These are phyloP conservation scores for Elgaria multicarinata DNA, from an alignment of 2,113 vertebrate genomes.

Conservation along the genomic window DNA sequence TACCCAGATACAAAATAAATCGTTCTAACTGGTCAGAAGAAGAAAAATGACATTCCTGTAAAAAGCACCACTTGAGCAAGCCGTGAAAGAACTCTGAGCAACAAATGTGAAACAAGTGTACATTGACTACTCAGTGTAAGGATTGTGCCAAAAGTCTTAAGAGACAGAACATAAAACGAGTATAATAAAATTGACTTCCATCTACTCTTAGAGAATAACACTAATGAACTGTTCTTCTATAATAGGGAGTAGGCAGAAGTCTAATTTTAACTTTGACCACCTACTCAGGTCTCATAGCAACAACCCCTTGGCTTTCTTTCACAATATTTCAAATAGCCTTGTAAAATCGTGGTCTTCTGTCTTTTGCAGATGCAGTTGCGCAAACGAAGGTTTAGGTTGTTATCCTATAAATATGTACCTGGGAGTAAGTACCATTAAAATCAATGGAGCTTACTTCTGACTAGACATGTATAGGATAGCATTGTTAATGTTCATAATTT, in stretches of 20 bases:
- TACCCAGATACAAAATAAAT: neutral
- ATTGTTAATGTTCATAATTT: neutral
- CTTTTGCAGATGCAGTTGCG: conserved; percentile 11
- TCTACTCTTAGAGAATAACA: conserved; percentile 12
- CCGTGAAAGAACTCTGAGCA: neutral
- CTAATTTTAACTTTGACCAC: conserved; percentile 45
- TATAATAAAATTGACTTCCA: conserved; percentile 4
- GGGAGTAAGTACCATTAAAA: too few relatives aligned
- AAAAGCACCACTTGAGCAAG: neutral
- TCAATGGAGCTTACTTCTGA: too few relatives aligned
- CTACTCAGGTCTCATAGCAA: conserved; percentile 46
- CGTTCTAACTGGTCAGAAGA: neutral
- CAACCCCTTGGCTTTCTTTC: conserved; percentile 25
- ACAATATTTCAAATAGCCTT: conserved; percentile 24
- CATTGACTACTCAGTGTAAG: neutral
- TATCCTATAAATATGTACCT: too few relatives aligned
- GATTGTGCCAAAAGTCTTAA: neutral
- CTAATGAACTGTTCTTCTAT: conserved; percentile 31
- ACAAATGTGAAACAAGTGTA: neutral
- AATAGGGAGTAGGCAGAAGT: conserved; percentile 25
- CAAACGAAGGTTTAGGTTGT: conserved; percentile 23
- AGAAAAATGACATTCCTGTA: neutral
- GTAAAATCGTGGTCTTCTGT: conserved; percentile 13
- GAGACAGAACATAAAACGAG: neutral
- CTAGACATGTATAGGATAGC: too few relatives aligned